Conservation (phyloP, 2,113 vertebrate species). For the Brienomyrus longianalis region DNA sequence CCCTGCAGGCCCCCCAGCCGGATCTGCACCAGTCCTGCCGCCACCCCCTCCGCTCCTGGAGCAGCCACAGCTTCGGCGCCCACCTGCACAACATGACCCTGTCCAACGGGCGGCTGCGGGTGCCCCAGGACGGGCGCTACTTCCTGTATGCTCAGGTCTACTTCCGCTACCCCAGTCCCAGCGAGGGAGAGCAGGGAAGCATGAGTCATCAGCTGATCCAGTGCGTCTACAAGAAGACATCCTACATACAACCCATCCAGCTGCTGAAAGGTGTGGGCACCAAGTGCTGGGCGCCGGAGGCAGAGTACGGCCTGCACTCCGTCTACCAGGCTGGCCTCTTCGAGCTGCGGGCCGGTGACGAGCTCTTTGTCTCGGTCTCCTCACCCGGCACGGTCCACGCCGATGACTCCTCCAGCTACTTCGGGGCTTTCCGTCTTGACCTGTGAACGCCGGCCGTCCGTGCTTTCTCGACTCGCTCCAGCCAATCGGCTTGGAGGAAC, state of each 20-base stretch:
- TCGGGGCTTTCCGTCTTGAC: slow-evolving; percentile 60
- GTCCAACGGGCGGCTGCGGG: slow-evolving; percentile 45
- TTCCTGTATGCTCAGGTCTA: slow-evolving; percentile 63
- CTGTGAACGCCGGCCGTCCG: slow-evolving; percentile 36
- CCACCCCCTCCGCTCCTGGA: slow-evolving; percentile 53
- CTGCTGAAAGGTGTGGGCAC: slow-evolving; percentile 65
- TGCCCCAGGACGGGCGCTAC: slow-evolving; percentile 59
- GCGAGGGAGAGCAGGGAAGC: not conserved
- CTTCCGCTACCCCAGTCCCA: slow-evolving; percentile 48
- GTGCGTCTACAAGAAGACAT: slow-evolving; percentile 58
- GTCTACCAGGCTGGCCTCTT: slow-evolving; percentile 65
- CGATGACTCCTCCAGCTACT: slow-evolving; percentile 53
- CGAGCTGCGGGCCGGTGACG: slow-evolving; percentile 51
- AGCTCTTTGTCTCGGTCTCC: slow-evolving; percentile 64
- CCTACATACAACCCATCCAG: slow-evolving; percentile 53
- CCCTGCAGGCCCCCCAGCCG: slow-evolving; percentile 24
- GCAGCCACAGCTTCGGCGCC: slow-evolving; percentile 42
- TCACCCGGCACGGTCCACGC: slow-evolving; percentile 49
- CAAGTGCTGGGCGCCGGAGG: slow-evolving; percentile 58
- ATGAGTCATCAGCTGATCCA: slow-evolving; percentile 55
- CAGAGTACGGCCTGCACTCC: slow-evolving; percentile 57
- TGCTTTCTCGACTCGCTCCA: not conserved
- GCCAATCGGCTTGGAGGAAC: not conserved
- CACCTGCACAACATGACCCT: slow-evolving; percentile 63
- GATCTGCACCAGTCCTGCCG: slow-evolving; percentile 62